Base-by-base conservation (phyloP, 2,113 vertebrate genomes). In the Tenebrosternarchus preto region DNA sequence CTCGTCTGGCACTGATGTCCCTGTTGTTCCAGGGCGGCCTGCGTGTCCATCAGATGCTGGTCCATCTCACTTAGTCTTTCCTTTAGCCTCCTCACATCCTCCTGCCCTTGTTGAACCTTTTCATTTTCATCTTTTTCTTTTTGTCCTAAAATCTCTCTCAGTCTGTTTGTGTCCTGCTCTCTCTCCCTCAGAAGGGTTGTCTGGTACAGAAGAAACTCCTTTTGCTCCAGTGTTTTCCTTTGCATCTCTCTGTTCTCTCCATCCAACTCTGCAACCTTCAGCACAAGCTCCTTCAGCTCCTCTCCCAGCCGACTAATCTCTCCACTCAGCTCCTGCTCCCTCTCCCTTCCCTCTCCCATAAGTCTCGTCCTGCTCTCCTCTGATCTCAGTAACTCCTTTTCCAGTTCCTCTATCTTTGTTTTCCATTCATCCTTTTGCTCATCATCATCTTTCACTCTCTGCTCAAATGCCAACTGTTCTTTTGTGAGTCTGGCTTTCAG, bases 171-270 rank as follows among this genome's bases (percentile, higher is more conserved):
- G 64, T 87, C 87, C 81, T 80, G 78, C 74, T 91, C 90, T 1
- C 78, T 63, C 61, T 90, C 85, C 61, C 80, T 84, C 17, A 90
- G 85, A 0, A 85, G 57, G 0, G 31, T 55, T 5, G 84, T 85
- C 81, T 91, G 91, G 56, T 50, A 74, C 73, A 91, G 86, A 63
- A 91, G 64, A 55, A 80, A 84, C 20, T 50, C 63, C 68, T 89
- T 81, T 67, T 57, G 82, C 36, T 79, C 72, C 57, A 80, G 12
- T 67, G 73, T 76, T 80, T 86, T 88, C 57, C 82, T 83, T 55
- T 80, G 83, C 33, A 57, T 1, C 17, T 89, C 83, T 33, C 88
- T 73, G 0, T 27, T 82, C 80, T 88, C 83, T 81, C 88, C 83
- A 75, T 77, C 86, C 1, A 86, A 22, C 80, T 91, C 85, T 5